Base-by-base conservation (phyloP, 92 coral and sea anemone species). In the Phenganax stokvisi region DNA sequence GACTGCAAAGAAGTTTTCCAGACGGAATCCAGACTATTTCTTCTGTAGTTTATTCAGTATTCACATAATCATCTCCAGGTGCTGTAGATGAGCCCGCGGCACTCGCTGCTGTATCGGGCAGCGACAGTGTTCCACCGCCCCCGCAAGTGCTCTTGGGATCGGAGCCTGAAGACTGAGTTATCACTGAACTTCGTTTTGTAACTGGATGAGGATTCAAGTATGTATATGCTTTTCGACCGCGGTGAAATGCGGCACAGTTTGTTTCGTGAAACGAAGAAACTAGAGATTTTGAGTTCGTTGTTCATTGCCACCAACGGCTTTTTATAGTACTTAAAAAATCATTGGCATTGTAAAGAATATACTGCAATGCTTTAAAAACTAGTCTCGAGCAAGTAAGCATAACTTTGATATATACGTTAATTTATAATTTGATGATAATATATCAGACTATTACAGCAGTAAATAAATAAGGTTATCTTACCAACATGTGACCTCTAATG, bases 11-110 rank as follows among this genome's bases (percentile, higher is more conserved):
- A 5, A 37, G 47, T 37, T 37, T 37, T 37, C 47, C 47, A 37
- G 5, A 37, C 47, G 47, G 47, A 1, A 1, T 37, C 47, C 47
- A 37, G 47, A 37, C 47, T 1, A 5, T 37, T 2, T 37, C 5
- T 37, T 37, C 47, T 1, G 5, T 37, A 37, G 47, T 37, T 37
- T 1, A 37, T 37, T 37, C 47, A 37, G 3, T 37, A 37, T 37
- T 37, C 47, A 37, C 5, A 37, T 37, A 37, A 37, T 37, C 47
- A 1, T 5, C 47, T 37, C 47, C 47, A 37, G 47, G 99, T 13
- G 99, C 99, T 29, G 99, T 96, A 7, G 99, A 96, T 57, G 99
- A 96, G 68, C 97, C 99, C 17, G 97, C 99, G 8, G 99, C 99
- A 8, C 82, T 96, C 70, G 80, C 80, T 2, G 99, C 97, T 47